A percentile compares a stretch with the other conserved stretches of the same genome.
These are phyloP conservation scores for Eucriotettix oculatus DNA, from an alignment of 2,888 invertebrate genomes.

Conservation along the genomic window DNA sequence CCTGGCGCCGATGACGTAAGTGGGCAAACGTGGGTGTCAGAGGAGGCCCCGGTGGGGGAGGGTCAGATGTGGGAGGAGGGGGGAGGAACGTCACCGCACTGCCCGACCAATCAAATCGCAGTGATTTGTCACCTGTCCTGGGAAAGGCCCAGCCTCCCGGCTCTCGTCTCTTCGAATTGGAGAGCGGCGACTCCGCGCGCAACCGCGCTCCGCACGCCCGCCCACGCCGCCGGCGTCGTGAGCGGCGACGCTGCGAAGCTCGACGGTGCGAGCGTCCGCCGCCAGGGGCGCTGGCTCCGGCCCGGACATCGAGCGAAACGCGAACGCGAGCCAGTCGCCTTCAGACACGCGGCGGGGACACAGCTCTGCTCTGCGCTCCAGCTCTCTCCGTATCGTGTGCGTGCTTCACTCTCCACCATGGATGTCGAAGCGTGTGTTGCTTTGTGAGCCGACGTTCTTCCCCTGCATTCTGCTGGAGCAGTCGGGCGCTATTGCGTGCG, in stretches of 20 bases:
- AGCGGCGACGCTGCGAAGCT: not conserved
- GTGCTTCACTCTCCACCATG: no score
- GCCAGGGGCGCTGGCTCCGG: not conserved
- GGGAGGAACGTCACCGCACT: slow-evolving; percentile 4
- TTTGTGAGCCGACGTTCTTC: no score
- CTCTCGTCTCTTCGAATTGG: slow-evolving; percentile 7
- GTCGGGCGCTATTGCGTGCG: not conserved
- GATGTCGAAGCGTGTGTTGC: no score
- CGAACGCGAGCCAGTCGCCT: not conserved
- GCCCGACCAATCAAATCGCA: slow-evolving; percentile 19
- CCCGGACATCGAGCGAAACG: not conserved
- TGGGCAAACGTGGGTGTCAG: not conserved
- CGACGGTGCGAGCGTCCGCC: not conserved
- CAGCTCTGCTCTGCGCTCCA: not conserved
- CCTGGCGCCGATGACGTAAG: not conserved
- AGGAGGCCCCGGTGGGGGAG: slow-evolving; percentile 13
- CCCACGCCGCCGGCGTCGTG: not conserved
- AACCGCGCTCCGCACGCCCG: not conserved
- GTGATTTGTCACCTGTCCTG: slow-evolving; percentile 14
- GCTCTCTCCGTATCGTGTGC: no score
- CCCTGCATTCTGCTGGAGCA: not conserved
- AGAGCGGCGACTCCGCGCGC: not conserved
- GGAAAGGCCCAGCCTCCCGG: slow-evolving; percentile 7
- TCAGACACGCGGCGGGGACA: not conserved
- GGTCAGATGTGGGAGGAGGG: slow-evolving; percentile 10